Evolutionary conservation across 2,888 invertebrate species (phyloP).

Genomic region (Clivina fossor): DNA sequence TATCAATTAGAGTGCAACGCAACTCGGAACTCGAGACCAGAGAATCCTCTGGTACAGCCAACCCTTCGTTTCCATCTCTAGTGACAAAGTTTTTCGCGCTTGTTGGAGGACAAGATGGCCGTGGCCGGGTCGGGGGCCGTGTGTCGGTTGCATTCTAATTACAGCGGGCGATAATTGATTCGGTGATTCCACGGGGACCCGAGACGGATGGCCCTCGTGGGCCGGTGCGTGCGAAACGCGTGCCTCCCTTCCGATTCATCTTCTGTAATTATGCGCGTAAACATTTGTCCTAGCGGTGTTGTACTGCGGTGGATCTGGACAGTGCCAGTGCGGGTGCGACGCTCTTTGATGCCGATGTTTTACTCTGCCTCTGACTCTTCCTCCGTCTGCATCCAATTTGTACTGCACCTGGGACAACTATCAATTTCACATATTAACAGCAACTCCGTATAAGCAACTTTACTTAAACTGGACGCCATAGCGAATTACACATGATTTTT

Average conservation of each 20-base stretch:
- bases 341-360: too few relatives aligned
- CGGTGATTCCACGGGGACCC: conserved; percentile 43
- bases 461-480: background rate
- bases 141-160: conserved; percentile 44
- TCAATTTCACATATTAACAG: too few relatives aligned
- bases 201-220: conserved; percentile 44
- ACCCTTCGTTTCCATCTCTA: too few relatives aligned
- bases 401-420: conserved; percentile 10
- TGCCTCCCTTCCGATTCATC: conserved; percentile 19
- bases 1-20: too few relatives aligned
- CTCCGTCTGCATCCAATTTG: conserved; percentile 26
- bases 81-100: too few relatives aligned
- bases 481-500: too few relatives aligned
- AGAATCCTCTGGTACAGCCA: too few relatives aligned
- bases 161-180: conserved; percentile 45
- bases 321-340: conserved; percentile 1
- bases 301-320: conserved; percentile 1
- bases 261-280: conserved; percentile 32
- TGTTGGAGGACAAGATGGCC: background rate
- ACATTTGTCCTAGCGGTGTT: conserved; percentile 24
- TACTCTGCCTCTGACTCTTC: conserved; percentile 15
- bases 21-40: too few relatives aligned
- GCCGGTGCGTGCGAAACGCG: conserved; percentile 19
- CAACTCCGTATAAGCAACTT: too few relatives aligned
- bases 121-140: conserved; percentile 3